A percentile compares a stretch with the other conserved stretches of the same genome.
Evolutionary conservation across 2,113 vertebrate species (phyloP).

Genomic region (Damaliscus lunatus): DNA sequence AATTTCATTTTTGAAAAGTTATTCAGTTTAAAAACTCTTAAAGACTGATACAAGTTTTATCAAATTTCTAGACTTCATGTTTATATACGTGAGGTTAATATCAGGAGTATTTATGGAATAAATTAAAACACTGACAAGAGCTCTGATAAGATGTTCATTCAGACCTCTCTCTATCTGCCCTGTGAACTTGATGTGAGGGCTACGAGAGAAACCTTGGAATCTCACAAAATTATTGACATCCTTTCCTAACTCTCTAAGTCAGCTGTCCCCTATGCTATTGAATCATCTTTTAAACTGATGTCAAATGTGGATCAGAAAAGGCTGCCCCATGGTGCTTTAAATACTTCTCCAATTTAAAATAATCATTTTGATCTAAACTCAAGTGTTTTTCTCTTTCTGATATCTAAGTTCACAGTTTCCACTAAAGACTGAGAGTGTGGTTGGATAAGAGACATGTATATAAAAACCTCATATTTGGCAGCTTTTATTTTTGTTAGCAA

Average conservation of each 20-base stretch:
- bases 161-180: not conserved
- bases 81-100: not conserved
- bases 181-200: not conserved
- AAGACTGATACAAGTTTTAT: not conserved
- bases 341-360: not conserved
- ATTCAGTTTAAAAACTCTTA: not conserved
- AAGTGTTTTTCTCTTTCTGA: not conserved
- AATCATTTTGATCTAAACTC: not conserved
- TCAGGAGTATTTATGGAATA: not conserved
- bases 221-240: not conserved
- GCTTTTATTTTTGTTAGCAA: not conserved
- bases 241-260: not conserved
- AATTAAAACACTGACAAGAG: not conserved
- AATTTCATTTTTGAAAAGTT: not conserved
- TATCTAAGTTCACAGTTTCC: not conserved
- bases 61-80: not conserved
- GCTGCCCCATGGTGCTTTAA: not conserved
- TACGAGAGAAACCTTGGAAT: not conserved
- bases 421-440: not conserved
- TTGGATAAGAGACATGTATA: slow-evolving; percentile 17
- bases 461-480: not conserved
- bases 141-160: not conserved
- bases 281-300: not conserved
- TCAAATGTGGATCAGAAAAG: not conserved
- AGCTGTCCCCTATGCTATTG: not conserved